Evolutionary conservation across 2,113 vertebrate species (phyloP), one percentile per base, ranked within the genome.

Genomic region (Halcyon malimbica): DNA sequence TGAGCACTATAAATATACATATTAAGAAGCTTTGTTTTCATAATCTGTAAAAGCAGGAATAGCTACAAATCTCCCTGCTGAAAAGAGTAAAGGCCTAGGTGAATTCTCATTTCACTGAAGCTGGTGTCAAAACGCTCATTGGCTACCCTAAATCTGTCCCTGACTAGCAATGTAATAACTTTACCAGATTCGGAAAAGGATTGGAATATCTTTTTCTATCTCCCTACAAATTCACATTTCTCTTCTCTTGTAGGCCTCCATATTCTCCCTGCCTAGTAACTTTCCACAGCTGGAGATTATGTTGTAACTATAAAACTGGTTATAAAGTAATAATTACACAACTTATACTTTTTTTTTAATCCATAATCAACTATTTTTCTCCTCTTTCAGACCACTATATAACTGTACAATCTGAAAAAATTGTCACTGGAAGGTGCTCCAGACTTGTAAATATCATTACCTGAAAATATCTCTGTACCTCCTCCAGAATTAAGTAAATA

Each of bases 21-120:
- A 83, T 73, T 94, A 78, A 93, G 94, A 91, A 87, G 31, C 31
- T 93, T 95, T 93, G 69, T 96, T 97, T 93, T 83, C 64, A 53
- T 90, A 81, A 70, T 87, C 44, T 84, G 33, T 87, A 68, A 67
- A 90, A 70, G 60, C 21, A 69, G 35, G 51, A 83, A 82, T 29
- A 87, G 42, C 41, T 82, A 56, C 24, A 62, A n/a, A 64, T 56
- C 29, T 54, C 1, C 2, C 35, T 14, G 10, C 59, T 92, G 76
- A 33, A 60, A 75, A 42, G 37, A 39, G 20, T 51, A 56, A 51
- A 4, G 16, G 10, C 23, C 29, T 78, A 54, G 59, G 37, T 87
- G 31, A 90, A 81, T 68, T 74, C 10, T 90, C 31, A 51, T 19
- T 75, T 85, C 46, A 16, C 17, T 69, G 67, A 83, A 35, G 37